Base-by-base conservation (phyloP, 2,113 vertebrate species). In the Perognathus longimembris region DNA sequence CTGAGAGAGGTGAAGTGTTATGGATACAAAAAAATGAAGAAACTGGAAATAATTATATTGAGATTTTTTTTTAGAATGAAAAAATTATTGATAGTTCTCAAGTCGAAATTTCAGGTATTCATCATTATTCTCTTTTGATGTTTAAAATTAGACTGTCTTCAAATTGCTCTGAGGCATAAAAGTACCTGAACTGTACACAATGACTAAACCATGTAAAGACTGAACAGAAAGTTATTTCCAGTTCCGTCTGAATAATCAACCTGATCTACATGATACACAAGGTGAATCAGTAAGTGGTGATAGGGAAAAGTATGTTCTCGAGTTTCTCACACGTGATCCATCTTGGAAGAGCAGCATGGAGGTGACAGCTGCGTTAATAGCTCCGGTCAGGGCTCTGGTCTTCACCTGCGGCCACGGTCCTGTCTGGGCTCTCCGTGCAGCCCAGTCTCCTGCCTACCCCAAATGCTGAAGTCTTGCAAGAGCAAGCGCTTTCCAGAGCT, bases 121-220 rank as follows among this genome's bases (percentile, higher is more conserved):
- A 69, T 82, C 30, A 21, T 82, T 84, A 78, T 66, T 88, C 32
- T 30, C n/a, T 85, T 93, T 94, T 93, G 83, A 88, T 90, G n/a
- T 86, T 92, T 89, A 76, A 93, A 88, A 92, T 42, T 64, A 10
- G 69, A 86, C n/a, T 88, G 7, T 90, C 36, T 83, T 81, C 14
- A 93, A 88, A 82, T 14, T 88, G 50, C 61, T 75, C 85, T 71
- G 67, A 42, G 78, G 76, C 21, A 45, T 2, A 93, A 88, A 86
- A 92, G 20, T 79, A 82, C 61, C 32, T 92, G 71, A 94, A 83
- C 79, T 76, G 22, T 54, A 85, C 94, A 94, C 7, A 88, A 76
- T 79, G 78, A 34, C 63, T 85, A 30, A 90, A 94, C 71, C 32
- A 84, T 89, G 54, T 85, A 71, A 95, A 88, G 71, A n/a, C 26